Evolutionary conservation across 2,113 vertebrate species (phyloP).

Genomic region (Ardeotis arabs): DNA sequence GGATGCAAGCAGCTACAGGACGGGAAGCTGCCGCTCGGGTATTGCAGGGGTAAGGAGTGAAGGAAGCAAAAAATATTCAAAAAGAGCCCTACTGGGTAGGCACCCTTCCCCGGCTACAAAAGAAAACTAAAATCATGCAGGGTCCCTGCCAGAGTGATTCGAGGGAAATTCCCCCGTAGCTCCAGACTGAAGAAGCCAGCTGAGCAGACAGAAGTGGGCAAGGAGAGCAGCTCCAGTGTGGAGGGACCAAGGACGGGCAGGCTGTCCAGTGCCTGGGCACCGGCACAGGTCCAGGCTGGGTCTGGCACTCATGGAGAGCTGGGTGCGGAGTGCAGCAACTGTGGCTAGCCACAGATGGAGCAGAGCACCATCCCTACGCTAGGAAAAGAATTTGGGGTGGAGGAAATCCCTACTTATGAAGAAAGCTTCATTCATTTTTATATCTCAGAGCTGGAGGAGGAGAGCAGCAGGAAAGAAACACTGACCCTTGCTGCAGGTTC

Average conservation of each 20-base stretch:
- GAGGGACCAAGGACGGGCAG: rapidly evolving
- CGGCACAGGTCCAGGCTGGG: rapidly evolving
- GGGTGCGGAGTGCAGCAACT: background rate
- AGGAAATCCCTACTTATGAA: background rate
- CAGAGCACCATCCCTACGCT: background rate
- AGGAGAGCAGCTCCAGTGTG: background rate
- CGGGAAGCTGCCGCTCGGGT: rapidly evolving
- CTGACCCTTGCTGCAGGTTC: background rate
- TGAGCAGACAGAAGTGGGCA: background rate
- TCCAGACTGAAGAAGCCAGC: background rate
- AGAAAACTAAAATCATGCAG: background rate
- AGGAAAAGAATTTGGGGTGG: background rate
- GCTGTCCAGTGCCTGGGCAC: background rate
- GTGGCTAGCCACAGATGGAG: background rate
- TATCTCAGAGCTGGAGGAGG: background rate
- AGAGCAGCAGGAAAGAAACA: background rate
- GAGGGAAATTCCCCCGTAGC: background rate
- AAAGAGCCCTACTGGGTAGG: background rate
- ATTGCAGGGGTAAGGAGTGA: background rate
- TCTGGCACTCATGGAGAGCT: rapidly evolving
- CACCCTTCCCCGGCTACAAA: background rate
- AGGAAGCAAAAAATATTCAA: background rate
- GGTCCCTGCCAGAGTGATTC: background rate
- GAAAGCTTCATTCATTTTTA: background rate
- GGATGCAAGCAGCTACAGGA: background rate